Percentiles rank a stretch among this genome's conserved stretches.
Evolutionary conservation across 2,797 vertebrate species (phyloP).

Genomic region (Poecilia velifera): DNA sequence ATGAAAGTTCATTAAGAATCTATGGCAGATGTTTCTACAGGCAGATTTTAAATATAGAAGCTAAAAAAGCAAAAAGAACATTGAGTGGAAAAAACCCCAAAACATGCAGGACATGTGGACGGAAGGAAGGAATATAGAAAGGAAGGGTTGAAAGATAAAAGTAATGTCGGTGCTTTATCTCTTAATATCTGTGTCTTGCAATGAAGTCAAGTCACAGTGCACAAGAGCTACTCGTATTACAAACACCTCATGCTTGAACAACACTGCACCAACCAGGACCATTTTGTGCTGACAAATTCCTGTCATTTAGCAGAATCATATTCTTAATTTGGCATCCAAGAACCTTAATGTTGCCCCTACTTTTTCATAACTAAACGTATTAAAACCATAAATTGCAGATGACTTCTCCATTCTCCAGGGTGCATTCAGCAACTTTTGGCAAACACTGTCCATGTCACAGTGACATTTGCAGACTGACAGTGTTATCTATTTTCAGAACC

Average conservation of each 20-base stretch:
- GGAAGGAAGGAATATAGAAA: not conserved
- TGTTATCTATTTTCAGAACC: constrained; percentile 42
- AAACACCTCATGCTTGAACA: constrained; percentile 57
- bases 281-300: constrained; percentile 70
- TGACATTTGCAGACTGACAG: constrained; percentile 28
- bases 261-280: constrained; percentile 63
- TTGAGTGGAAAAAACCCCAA: no score
- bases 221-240: constrained; percentile 56
- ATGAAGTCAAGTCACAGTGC: constrained; percentile 33
- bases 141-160: not conserved
- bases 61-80: not conserved
- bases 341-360: constrained; percentile 15
- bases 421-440: constrained; percentile 4
- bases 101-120: not conserved
- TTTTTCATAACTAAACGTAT: constrained; percentile 24
- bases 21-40: not conserved
- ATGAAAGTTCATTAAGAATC: not conserved
- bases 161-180: not conserved
- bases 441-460: constrained; percentile 32
- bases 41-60: not conserved
- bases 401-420: constrained; percentile 19
- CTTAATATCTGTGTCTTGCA: constrained; percentile 21
- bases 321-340: constrained; percentile 48
- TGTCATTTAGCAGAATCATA: constrained; percentile 47
- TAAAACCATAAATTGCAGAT: constrained; percentile 35